A percentile compares a stretch with the other conserved stretches of the same genome.
Evolutionary conservation across 1,140 invertebrate genomes (phyloP).

Genomic region (Drosophila lini): DNA sequence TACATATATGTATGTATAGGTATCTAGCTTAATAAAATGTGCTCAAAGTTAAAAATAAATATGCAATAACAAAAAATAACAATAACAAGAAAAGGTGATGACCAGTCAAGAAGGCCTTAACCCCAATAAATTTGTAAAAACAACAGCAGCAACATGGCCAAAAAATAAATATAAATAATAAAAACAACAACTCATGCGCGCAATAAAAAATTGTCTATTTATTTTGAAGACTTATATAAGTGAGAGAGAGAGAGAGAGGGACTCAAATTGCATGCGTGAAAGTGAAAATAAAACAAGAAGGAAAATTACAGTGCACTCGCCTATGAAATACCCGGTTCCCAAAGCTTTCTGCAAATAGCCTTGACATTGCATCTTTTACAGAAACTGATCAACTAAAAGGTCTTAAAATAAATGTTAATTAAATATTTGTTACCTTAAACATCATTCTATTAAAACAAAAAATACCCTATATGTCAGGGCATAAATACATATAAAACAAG

Average conservation of each 20-base stretch:
- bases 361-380: not conserved
- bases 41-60: slow-evolving; percentile 47
- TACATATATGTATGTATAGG: slow-evolving; percentile 3
- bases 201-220: slow-evolving; percentile 18
- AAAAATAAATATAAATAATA: slow-evolving; percentile 10
- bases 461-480: not conserved
- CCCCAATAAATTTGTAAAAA: slow-evolving; percentile 74
- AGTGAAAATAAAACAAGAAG: slow-evolving; percentile 5
- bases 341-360: not conserved
- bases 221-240: slow-evolving; percentile 5
- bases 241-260: not conserved
- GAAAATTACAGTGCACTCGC: not conserved
- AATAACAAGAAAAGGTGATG: slow-evolving; percentile 29
- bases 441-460: not conserved
- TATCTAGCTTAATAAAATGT: slow-evolving; percentile 29
- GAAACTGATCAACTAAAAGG: no score
- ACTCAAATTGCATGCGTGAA: not conserved
- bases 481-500: not conserved
- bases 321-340: not conserved
- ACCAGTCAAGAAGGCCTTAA: slow-evolving; percentile 68
- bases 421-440: not conserved
- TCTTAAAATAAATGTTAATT: no score
- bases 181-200: slow-evolving; percentile 14
- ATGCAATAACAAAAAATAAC: slow-evolving; percentile 35
- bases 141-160: slow-evolving; percentile 21